A percentile compares a stretch with the other conserved stretches of the same genome.
phyloP scores from a whole-genome alignment of 2,888 invertebrate species.

The Trisateles emortualis region DNA sequence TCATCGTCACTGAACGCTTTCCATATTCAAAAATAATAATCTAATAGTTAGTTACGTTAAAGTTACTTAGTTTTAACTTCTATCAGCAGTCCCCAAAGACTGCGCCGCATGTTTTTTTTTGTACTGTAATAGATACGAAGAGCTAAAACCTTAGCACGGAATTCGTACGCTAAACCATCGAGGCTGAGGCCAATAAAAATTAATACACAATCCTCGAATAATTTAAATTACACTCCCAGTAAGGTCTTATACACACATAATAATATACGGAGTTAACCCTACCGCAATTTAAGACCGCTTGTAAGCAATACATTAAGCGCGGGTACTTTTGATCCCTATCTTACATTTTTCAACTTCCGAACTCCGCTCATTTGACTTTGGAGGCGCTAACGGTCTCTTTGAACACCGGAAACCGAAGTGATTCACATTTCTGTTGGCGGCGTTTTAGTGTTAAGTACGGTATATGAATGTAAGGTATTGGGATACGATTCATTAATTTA shows the following conservation, averaged over 20 bases:
- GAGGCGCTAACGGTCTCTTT: conserved; percentile 49
- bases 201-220: background rate
- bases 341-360: conserved; percentile 50
- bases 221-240: conserved; percentile 2
- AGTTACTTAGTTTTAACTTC: too few species aligned
- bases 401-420: conserved; percentile 44
- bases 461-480: background rate
- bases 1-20: too few species aligned
- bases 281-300: conserved; percentile 40
- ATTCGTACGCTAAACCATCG: too few species aligned
- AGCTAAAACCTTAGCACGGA: too few species aligned
- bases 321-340: conserved; percentile 47
- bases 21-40: too few species aligned
- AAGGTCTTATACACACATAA: background rate
- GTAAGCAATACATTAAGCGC: conserved; percentile 40
- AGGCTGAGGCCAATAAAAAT: background rate
- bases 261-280: conserved; percentile 1
- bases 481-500: conserved; percentile 1
- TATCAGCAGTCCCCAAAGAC: too few species aligned
- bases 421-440: conserved; percentile 36
- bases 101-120: too few species aligned
- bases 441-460: conserved; percentile 23
- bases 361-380: conserved; percentile 36
- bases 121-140: too few species aligned
- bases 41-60: too few species aligned